Evolutionary conservation across 2,888 invertebrate genomes (phyloP).

Genomic region (Hyposoter dolosus): DNA sequence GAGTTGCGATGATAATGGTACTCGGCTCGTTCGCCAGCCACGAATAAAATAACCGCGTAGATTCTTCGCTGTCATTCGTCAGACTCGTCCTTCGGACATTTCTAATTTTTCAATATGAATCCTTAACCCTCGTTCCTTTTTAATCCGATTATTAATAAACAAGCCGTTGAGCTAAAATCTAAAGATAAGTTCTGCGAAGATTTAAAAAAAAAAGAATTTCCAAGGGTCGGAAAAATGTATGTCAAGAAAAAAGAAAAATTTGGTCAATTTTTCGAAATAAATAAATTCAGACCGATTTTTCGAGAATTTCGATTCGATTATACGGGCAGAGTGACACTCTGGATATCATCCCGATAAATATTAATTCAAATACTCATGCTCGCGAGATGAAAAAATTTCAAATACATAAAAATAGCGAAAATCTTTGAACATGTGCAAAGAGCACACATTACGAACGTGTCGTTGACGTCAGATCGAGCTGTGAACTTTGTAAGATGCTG

Average conservation of each 20-base stretch:
- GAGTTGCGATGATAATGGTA: conserved; percentile 23
- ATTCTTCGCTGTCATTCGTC: conserved; percentile 1
- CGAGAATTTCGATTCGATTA: background rate
- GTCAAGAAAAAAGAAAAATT: background rate
- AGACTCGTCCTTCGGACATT: background rate
- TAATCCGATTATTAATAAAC: background rate
- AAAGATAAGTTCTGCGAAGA: no score
- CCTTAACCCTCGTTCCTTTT: background rate
- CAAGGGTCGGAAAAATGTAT: no score
- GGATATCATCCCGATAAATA: background rate
- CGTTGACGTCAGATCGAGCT: conserved; percentile 47
- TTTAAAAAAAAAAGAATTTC: background rate
- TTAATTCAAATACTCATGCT: background rate
- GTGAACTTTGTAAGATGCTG: conserved; percentile 3
- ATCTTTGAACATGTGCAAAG: background rate
- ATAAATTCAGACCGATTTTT: background rate
- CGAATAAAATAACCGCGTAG: background rate
- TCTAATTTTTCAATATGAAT: background rate
- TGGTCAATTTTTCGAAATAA: background rate
- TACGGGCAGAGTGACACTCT: background rate
- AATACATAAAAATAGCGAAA: conserved; percentile 18
- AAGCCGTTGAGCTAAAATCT: no score
- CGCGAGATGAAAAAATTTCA: background rate
- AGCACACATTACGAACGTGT: conserved; percentile 25
- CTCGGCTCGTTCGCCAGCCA: conserved; percentile 22